phyloP scores from a whole-genome alignment of 37 sponge, comb jelly and placozoan genomes.

The Axinella damicornis region DNA sequence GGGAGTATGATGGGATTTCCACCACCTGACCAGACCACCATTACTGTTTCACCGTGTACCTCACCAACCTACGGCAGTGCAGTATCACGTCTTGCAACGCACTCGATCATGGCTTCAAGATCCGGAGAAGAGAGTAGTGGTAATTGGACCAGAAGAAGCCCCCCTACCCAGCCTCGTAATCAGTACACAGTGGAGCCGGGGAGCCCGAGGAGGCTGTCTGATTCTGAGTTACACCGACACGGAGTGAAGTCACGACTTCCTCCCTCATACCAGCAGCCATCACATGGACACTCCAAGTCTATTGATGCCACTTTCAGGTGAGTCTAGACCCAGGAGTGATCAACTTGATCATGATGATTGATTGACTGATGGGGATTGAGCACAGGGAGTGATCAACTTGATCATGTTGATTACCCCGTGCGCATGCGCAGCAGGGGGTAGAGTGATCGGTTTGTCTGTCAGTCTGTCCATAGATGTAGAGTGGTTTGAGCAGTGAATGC shows the following conservation, averaged over 20 bases:
- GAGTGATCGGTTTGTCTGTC: too few relatives aligned
- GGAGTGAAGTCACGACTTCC: not conserved
- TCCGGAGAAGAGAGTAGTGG: too few relatives aligned
- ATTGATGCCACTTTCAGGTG: constrained; percentile 9
- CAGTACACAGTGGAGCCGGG: too few relatives aligned
- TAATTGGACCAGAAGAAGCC: too few relatives aligned
- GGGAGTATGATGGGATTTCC: not conserved
- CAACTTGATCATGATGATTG: not conserved
- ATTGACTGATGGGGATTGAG: not conserved
- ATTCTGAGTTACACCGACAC: constrained; percentile 11
- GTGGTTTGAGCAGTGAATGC: too few relatives aligned
- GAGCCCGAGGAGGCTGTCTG: constrained; percentile 8
- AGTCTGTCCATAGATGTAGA: too few relatives aligned
- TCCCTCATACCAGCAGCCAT: not conserved
- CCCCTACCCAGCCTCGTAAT: constrained; percentile 1
- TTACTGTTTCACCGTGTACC: constrained; percentile 15
- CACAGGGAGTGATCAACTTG: not conserved
- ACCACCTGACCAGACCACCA: not conserved
- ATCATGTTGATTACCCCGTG: too few relatives aligned
- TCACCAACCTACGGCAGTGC: constrained; percentile 33
- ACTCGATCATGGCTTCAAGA: constrained; percentile 15
- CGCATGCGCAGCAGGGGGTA: too few relatives aligned
- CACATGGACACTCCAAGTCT: constrained; percentile 3
- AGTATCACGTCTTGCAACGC: constrained; percentile 42
- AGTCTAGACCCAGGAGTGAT: not conserved